phyloP scores from a whole-genome alignment of 2,797 vertebrate genomes.

The Nannoperca obscura region DNA sequence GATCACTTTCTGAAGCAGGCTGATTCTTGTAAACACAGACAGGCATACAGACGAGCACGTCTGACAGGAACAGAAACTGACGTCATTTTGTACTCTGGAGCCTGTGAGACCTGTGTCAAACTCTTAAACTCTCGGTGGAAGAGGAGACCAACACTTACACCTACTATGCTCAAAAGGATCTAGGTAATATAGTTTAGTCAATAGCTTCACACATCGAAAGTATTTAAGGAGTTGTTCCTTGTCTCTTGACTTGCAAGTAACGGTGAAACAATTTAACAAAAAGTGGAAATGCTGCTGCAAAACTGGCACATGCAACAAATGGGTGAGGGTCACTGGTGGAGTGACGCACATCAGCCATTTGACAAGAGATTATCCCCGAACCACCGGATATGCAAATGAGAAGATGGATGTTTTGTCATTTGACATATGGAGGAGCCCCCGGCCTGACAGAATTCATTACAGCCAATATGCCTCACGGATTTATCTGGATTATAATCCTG shows the following conservation, averaged over 20 bases:
- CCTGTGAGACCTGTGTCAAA: background rate
- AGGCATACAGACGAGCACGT: slow-evolving; percentile 6
- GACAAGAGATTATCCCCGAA: slow-evolving; percentile 63
- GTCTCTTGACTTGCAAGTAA: background rate
- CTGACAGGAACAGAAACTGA: slow-evolving; percentile 51
- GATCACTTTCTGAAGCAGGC: background rate
- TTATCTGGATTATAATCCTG: slow-evolving; percentile 55
- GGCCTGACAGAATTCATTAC: slow-evolving; percentile 57
- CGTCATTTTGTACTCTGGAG: background rate
- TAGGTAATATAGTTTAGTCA: background rate
- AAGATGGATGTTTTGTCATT: slow-evolving; percentile 48
- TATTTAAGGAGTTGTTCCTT: background rate
- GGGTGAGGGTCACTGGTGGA: slow-evolving; percentile 25
- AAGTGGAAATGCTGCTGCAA: background rate
- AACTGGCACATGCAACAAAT: slow-evolving; percentile 5
- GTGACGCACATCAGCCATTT: slow-evolving; percentile 25
- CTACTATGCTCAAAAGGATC: background rate
- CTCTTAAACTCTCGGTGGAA: background rate
- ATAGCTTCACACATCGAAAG: background rate
- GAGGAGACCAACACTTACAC: background rate
- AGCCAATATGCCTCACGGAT: slow-evolving; percentile 64
- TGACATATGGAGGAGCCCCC: slow-evolving; percentile 63
- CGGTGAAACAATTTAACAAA: background rate
- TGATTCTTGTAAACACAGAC: slow-evolving; percentile 33
- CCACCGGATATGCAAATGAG: slow-evolving; percentile 55